phyloP scores from a whole-genome alignment of 2,888 invertebrate genomes.

The Abrostola tripartita region DNA sequence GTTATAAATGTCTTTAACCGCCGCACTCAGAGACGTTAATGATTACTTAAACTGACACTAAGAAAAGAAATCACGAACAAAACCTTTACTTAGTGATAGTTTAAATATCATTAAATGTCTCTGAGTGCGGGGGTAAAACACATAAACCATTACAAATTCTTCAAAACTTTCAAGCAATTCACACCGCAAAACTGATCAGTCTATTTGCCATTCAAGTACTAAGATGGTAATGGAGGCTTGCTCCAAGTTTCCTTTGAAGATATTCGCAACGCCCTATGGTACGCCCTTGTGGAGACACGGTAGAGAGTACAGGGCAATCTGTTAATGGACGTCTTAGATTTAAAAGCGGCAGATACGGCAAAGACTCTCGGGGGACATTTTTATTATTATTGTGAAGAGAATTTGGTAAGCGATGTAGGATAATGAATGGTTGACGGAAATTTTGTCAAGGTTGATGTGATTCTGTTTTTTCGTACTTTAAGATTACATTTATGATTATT shows the following conservation, averaged over 20 bases:
- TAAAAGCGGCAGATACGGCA: constrained; percentile 22
- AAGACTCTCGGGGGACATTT: constrained; percentile 18
- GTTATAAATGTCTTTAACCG: background rate
- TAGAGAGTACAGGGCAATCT: constrained; percentile 59
- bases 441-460: background rate
- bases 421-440: background rate
- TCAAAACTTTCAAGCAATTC: background rate
- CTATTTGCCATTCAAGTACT: constrained; percentile 38
- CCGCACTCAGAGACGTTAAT: too few species aligned
- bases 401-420: constrained; percentile 3
- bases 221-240: too few species aligned
- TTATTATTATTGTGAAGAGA: constrained; percentile 12
- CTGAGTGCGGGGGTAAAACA: too few species aligned
- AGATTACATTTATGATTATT: background rate
- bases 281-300: constrained; percentile 19
- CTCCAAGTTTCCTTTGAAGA: constrained; percentile 32
- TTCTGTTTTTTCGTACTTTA: background rate
- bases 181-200: constrained; percentile 6
- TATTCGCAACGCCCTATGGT: constrained; percentile 13
- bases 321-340: constrained; percentile 61
- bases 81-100: too few species aligned
- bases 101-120: too few species aligned
- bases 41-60: too few species aligned
- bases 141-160: background rate
- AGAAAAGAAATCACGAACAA: too few species aligned